Evolutionary conservation across 2,888 invertebrate genomes (phyloP).

Genomic region (Zaprionus obscuricornis): DNA sequence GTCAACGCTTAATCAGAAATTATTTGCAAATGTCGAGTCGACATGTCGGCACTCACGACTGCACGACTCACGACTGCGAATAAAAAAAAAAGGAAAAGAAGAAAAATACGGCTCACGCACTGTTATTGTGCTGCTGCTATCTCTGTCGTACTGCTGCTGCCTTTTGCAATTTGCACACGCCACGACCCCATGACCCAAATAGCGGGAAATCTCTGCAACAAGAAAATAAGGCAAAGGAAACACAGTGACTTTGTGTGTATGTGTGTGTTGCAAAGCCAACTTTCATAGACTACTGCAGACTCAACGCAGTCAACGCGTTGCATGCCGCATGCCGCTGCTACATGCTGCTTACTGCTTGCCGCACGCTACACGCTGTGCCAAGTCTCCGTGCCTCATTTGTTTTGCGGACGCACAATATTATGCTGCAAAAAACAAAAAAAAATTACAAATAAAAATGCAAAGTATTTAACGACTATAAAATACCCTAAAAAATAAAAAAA

Average conservation of each 20-base stretch:
- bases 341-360: background rate
- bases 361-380: conserved; percentile 37
- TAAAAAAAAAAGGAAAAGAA: no score
- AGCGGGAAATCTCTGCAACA: conserved; percentile 57
- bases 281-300: conserved; percentile 65
- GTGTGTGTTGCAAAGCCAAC: conserved; percentile 41
- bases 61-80: conserved; percentile 23
- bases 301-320: conserved; percentile 31
- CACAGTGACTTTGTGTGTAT: conserved; percentile 4
- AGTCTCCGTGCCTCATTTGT: conserved; percentile 63
- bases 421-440: conserved; percentile 23
- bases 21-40: conserved; percentile 77
- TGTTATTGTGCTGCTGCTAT: background rate
- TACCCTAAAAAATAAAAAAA: conserved; percentile 28
- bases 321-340: conserved; percentile 24
- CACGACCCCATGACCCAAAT: conserved; percentile 73
- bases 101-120: no score
- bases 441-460: background rate
- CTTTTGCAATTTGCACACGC: conserved; percentile 74
- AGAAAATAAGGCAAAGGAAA: conserved; percentile 37
- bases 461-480: background rate
- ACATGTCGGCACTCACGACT: conserved; percentile 60
- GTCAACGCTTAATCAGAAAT: conserved; percentile 71
- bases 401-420: conserved; percentile 54
- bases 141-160: conserved; percentile 12